Evolutionary conservation across 2,888 invertebrate genomes (phyloP).

Genomic region (Nemotelus pantherinus): DNA sequence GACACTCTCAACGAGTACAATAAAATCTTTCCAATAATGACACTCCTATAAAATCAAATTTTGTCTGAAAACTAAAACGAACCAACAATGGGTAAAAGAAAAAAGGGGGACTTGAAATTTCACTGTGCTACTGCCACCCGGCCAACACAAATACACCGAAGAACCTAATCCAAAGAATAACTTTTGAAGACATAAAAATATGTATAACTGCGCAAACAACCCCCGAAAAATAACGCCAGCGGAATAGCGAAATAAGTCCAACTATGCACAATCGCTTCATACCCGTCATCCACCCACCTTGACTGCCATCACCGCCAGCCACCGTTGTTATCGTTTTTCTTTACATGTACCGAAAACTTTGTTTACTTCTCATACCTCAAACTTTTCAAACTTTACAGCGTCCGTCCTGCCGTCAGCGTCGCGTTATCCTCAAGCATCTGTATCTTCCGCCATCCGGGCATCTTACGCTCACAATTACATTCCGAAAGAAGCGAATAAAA

Average conservation of each 20-base stretch:
- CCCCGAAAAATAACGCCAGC: constrained; percentile 15
- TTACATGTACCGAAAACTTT: constrained; percentile 39
- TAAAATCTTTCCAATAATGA: constrained; percentile 8
- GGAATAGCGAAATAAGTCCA: constrained; percentile 30
- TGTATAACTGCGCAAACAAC: constrained; percentile 25
- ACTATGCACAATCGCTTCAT: constrained; percentile 37
- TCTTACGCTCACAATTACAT: constrained; percentile 37
- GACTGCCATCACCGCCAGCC: neutral
- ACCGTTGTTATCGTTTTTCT: constrained; percentile 30
- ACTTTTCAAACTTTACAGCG: constrained; percentile 4
- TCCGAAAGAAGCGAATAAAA: constrained; percentile 29
- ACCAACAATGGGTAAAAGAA: neutral
- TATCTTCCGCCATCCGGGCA: neutral
- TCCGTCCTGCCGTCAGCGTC: neutral
- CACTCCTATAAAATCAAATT: constrained; percentile 35
- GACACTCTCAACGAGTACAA: no score
- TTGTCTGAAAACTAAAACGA: constrained; percentile 32
- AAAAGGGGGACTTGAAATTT: neutral
- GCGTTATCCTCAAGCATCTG: neutral
- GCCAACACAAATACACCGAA: constrained; percentile 1
- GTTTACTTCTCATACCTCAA: constrained; percentile 43
- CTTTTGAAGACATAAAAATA: constrained; percentile 32
- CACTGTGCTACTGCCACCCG: constrained; percentile 23
- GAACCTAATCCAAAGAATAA: constrained; percentile 36
- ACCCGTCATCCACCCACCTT: neutral